Evolutionary conservation across 2,797 vertebrate genomes (phyloP).

Genomic region (Paedocypris micromegethes): DNA sequence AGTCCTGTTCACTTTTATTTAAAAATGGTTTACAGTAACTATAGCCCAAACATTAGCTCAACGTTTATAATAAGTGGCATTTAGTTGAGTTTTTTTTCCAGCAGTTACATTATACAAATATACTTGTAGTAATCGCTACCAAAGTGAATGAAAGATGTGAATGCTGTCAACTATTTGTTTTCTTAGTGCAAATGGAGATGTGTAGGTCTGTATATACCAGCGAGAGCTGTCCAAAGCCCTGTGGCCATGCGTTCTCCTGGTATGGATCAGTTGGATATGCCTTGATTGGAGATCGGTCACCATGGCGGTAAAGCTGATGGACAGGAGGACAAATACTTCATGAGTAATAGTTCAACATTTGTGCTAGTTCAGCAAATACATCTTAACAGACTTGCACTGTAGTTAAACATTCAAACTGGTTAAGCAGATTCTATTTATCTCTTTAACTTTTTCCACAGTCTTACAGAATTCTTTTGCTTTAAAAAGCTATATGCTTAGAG

Average conservation of each 20-base stretch:
- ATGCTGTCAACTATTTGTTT: no score
- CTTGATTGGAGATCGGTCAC: constrained; percentile 81
- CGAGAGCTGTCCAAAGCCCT: constrained; percentile 88
- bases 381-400: not conserved
- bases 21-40: no score
- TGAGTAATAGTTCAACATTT: not conserved
- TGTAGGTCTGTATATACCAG: constrained; percentile 61
- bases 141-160: no score
- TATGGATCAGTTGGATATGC: constrained; percentile 79
- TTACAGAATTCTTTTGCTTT: not conserved
- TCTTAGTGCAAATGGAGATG: no score
- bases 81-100: no score
- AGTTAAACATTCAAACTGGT: constrained; percentile 1
- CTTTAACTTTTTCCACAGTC: not conserved
- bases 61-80: no score
- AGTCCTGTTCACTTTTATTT: no score
- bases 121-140: no score
- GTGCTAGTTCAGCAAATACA: not conserved
- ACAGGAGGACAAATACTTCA: constrained; percentile 12
- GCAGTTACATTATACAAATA: no score
- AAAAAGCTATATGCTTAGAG: not conserved
- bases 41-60: no score
- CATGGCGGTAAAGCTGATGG: constrained; percentile 81
- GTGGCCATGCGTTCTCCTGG: constrained; percentile 82
- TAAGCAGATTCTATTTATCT: constrained; percentile 11